These are phyloP conservation scores for Melieria crassipennis DNA, from an alignment of 2,888 invertebrate species.

Conservation along the genomic window DNA sequence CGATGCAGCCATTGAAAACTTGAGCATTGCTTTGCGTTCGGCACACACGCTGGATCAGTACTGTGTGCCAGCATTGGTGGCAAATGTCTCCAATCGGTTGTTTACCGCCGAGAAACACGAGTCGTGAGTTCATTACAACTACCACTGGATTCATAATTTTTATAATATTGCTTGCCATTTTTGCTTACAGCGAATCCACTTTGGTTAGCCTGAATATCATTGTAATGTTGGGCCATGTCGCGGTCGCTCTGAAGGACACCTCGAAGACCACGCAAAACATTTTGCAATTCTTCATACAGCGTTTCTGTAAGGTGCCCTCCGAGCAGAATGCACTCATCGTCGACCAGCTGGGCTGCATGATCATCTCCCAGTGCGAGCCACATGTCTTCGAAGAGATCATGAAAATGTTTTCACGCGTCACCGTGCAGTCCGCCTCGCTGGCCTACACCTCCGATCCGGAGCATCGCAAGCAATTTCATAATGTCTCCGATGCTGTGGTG, in stretches of 20 bases:
- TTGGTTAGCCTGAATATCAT: slow-evolving; percentile 97
- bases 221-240: slow-evolving; percentile 96
- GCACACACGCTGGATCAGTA: slow-evolving; percentile 89
- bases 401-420: slow-evolving; percentile 97
- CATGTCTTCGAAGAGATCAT: slow-evolving; percentile 93
- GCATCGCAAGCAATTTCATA: slow-evolving; percentile 72
- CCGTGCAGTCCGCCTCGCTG: slow-evolving; percentile 88
- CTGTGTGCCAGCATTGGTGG: slow-evolving; percentile 95
- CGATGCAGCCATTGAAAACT: slow-evolving; percentile 94
- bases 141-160: background rate
- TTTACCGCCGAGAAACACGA: slow-evolving; percentile 93
- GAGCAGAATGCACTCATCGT: slow-evolving; percentile 94
- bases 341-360: slow-evolving; percentile 97
- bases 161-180: background rate
- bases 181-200: slow-evolving; percentile 78
- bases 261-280: slow-evolving; percentile 95
- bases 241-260: slow-evolving; percentile 91
- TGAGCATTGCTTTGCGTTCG: slow-evolving; percentile 92
- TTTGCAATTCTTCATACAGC: slow-evolving; percentile 95
- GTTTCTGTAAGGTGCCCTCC: slow-evolving; percentile 92
- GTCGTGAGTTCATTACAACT: slow-evolving; percentile 68
- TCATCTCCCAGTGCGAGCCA: slow-evolving; percentile 90
- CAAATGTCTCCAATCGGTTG: slow-evolving; percentile 93
- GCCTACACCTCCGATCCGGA: slow-evolving; percentile 74
- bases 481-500: slow-evolving; percentile 94